Conservation (phyloP, 2,797 vertebrate genomes). For the Florisuga fusca region DNA sequence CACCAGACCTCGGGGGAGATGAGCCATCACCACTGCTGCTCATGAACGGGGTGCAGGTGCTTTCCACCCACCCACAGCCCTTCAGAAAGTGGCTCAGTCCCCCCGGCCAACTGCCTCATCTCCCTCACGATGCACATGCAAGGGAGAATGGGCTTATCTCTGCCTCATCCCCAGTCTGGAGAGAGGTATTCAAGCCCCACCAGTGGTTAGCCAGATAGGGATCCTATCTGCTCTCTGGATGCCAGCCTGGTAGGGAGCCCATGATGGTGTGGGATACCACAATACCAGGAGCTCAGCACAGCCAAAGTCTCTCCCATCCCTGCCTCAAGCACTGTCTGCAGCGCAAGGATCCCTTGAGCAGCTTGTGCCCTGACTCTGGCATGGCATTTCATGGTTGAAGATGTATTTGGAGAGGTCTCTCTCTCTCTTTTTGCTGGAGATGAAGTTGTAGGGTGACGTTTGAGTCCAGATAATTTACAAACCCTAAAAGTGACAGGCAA, state of each 20-base stretch:
- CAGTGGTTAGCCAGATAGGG: not conserved
- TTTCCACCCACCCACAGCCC: not conserved
- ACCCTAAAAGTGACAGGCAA: not conserved
- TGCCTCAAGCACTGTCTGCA: not conserved
- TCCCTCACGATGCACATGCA: not conserved
- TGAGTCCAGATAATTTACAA: not conserved
- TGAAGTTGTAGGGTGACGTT: not conserved
- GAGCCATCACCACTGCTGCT: not conserved
- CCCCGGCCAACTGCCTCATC: not conserved
- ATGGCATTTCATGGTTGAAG: not conserved
- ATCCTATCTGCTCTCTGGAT: not conserved
- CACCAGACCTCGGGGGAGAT: not conserved
- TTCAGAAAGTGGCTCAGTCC: not conserved
- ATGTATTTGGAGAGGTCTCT: not conserved
- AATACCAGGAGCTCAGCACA: not conserved
- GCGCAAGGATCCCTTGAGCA: not conserved
- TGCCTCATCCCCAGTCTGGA: not conserved
- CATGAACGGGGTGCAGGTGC: not conserved
- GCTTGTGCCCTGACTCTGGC: not conserved
- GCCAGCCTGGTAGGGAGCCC: not conserved
- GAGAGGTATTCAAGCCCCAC: not conserved
- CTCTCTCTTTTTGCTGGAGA: not conserved
- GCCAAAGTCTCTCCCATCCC: not conserved
- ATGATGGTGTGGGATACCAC: fast-evolving
- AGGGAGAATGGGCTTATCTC: not conserved